These are phyloP conservation scores for Drosophila tropicalis DNA, from an alignment of 1,140 invertebrate genomes.

Conservation along the genomic window DNA sequence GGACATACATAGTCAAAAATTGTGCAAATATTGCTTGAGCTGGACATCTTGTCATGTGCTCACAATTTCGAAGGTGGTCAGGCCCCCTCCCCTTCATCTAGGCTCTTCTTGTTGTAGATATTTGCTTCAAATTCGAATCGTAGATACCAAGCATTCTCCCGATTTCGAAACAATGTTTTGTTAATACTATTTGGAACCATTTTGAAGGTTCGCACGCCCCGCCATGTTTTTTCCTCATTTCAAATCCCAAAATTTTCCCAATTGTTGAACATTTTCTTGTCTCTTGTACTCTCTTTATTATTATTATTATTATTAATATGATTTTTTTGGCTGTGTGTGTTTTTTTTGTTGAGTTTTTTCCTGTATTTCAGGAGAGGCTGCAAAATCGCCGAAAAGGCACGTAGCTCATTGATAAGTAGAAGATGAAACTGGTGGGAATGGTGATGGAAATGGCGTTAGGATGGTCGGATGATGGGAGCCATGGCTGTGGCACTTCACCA, in stretches of 20 bases:
- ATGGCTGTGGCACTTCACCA: constrained; percentile 69
- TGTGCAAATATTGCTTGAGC: too few relatives aligned
- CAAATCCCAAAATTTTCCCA: background rate
- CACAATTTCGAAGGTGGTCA: too few relatives aligned
- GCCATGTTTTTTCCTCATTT: constrained; percentile 7
- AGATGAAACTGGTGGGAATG: constrained; percentile 31
- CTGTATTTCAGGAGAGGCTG: constrained; percentile 57
- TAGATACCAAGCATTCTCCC: background rate
- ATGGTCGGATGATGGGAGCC: constrained; percentile 32
- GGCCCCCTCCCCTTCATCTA: too few relatives aligned
- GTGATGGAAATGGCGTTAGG: constrained; percentile 17
- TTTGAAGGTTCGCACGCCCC: constrained; percentile 23
- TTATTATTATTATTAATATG: constrained; percentile 48
- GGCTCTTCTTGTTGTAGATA: too few relatives aligned
- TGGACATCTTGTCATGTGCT: too few relatives aligned
- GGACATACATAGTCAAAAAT: too few relatives aligned
- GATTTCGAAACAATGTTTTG: background rate
- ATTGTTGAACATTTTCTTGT: constrained; percentile 31
- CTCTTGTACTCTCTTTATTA: constrained; percentile 52
- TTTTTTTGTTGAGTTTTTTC: constrained; percentile 24
- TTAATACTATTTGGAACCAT: background rate
- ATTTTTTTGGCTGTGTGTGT: constrained; percentile 23
- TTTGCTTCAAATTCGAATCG: too few relatives aligned
- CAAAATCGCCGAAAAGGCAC: constrained; percentile 76
- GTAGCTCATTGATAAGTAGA: constrained; percentile 72